Evolutionary conservation across 2,797 vertebrate genomes (phyloP).

Genomic region (Pagetopsis macropterus): DNA sequence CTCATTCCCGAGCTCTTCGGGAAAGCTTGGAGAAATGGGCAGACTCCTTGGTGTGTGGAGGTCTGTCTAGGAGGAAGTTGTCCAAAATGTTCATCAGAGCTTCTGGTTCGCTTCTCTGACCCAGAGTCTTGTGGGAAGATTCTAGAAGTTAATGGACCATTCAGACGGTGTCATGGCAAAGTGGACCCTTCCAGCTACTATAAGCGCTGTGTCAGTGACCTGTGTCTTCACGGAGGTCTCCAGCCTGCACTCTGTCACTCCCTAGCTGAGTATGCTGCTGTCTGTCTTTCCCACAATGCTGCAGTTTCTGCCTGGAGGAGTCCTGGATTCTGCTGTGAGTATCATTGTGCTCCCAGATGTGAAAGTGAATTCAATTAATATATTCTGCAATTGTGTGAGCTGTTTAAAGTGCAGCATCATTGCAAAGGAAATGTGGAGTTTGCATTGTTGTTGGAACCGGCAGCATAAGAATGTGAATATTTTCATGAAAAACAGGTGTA

Average conservation of each 20-base stretch:
- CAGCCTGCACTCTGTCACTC: constrained; percentile 61
- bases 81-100: constrained; percentile 66
- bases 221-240: constrained; percentile 70
- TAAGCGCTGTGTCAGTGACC: constrained; percentile 69
- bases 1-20: constrained; percentile 58
- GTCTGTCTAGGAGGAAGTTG: constrained; percentile 62
- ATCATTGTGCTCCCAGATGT: constrained; percentile 49
- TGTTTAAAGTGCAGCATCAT: constrained; percentile 67
- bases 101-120: constrained; percentile 50
- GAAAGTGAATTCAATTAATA: constrained; percentile 66
- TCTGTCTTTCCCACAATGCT: constrained; percentile 64
- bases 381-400: constrained; percentile 49
- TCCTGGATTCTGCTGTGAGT: constrained; percentile 69
- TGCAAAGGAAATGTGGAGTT: constrained; percentile 66
- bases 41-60: constrained; percentile 62
- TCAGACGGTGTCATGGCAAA: constrained; percentile 69
- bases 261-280: constrained; percentile 63
- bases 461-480: constrained; percentile 23
- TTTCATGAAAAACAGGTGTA: constrained; percentile 41
- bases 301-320: constrained; percentile 67
- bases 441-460: constrained; percentile 50
- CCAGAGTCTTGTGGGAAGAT: constrained; percentile 58
- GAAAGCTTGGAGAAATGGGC: constrained; percentile 71
- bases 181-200: constrained; percentile 68
- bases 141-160: constrained; percentile 72